Conservation (phyloP, 2,888 invertebrate species). For the Rhagium mordax region DNA sequence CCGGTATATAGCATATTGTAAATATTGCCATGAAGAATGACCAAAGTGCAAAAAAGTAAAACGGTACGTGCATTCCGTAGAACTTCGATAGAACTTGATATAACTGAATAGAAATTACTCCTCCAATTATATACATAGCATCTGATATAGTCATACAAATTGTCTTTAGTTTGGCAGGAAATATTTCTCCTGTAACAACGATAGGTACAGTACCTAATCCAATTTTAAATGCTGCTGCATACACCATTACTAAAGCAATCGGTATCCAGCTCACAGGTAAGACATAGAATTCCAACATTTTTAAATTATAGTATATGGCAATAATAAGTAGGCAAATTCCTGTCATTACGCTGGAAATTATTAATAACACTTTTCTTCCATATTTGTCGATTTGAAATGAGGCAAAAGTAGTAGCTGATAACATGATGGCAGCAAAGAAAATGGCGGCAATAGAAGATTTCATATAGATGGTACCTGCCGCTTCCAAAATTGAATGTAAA, state of each 20-base stretch:
- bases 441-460: conserved; percentile 63
- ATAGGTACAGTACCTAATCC: conserved; percentile 68
- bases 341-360: conserved; percentile 62
- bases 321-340: conserved; percentile 62
- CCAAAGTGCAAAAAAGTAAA: conserved; percentile 64
- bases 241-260: conserved; percentile 52
- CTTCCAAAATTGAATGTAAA: conserved; percentile 64
- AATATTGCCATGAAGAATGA: conserved; percentile 64
- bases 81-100: conserved; percentile 59
- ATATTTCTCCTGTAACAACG: conserved; percentile 67
- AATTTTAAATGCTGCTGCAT: conserved; percentile 64
- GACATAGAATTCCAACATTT: conserved; percentile 59
- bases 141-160: conserved; percentile 68
- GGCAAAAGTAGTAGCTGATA: conserved; percentile 62
- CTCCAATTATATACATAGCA: conserved; percentile 64
- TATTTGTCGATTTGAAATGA: conserved; percentile 64
- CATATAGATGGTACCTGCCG: conserved; percentile 63
- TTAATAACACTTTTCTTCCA: conserved; percentile 64
- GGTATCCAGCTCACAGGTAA: conserved; percentile 59
- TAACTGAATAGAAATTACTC: conserved; percentile 63
- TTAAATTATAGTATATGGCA: conserved; percentile 65
- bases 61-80: conserved; percentile 65
- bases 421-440: conserved; percentile 65
- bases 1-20: conserved; percentile 64
- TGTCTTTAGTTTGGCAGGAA: conserved; percentile 67